Evolutionary conservation across 2,113 vertebrate genomes (phyloP), one percentile per base, ranked within the genome.

Genomic region (Hypomesus transpacificus): DNA sequence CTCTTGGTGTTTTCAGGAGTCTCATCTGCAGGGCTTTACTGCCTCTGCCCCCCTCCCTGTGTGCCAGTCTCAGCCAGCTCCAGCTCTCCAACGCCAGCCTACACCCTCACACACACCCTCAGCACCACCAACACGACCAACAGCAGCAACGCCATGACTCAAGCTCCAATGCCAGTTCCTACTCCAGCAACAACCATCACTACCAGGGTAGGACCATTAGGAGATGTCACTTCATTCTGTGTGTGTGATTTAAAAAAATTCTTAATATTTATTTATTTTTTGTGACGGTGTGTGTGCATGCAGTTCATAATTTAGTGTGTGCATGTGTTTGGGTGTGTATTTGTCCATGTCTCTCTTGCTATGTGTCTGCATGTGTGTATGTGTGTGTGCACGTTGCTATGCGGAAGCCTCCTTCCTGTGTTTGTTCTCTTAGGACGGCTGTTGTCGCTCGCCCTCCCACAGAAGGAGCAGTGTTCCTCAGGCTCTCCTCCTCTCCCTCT

Each of bases 31-130:
- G 68, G 60, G 39, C 14, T 69, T n/a, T 62, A 85, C 80, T 17
- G 64, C 70, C 24, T 85, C 80, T 0, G 83, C 81, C 3, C 80
- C 80, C 82, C 3, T 73, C 67, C 1, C 83, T 85, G 46, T 85
- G 73, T 72, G 58, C 54, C 65, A 39, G 53, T 1, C 17, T 59
- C 8, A 26, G 71, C 59, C 70, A 70, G 65, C 50, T 22, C 31
- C 71, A 61, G 53, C 70, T 66, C 0, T 31, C 69, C 50, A 65
- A 17, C 13, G 1, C 68, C 75, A 64, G 18, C 24, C 54, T 65
- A 2, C 54, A 5, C 26, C 69, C 59, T 24, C 67, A 31, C 54
- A 67, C 67, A 57, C 61, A 67, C 52, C 18, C 58, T 21, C 24
- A 50, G 21, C 9, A 22, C 13, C 24, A 17, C 39, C 71, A 73